Conservation (phyloP, 2,797 vertebrate species). For the Serranus cabrilla region DNA sequence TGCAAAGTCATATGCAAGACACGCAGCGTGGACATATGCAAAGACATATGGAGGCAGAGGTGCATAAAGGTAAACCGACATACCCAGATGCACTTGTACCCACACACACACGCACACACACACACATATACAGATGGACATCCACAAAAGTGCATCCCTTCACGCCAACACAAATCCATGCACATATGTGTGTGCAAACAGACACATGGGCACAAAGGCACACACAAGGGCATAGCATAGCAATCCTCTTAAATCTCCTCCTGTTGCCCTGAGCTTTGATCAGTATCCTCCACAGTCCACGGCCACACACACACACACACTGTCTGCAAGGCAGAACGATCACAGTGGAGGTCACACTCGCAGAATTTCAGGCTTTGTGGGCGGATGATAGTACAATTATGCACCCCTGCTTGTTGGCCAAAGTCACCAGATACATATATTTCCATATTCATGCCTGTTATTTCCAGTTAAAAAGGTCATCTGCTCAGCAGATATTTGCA, state of each 20-base stretch:
- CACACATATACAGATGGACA: conserved; percentile 15
- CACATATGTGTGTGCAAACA: conserved; percentile 31
- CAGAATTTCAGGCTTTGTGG: conserved; percentile 41
- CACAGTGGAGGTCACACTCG: conserved; percentile 51
- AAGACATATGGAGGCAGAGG: conserved; percentile 49
- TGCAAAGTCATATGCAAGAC: background rate
- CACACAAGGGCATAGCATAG: conserved; percentile 51
- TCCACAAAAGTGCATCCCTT: background rate
- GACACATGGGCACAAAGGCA: conserved; percentile 42
- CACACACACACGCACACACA: background rate
- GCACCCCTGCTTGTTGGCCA: conserved; percentile 50
- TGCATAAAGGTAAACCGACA: conserved; percentile 30
- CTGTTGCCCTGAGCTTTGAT: conserved; percentile 60
- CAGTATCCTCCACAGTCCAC: conserved; percentile 33
- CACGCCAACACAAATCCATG: conserved; percentile 12
- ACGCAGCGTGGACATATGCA: conserved; percentile 7
- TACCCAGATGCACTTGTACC: conserved; percentile 22
- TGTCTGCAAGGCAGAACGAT: conserved; percentile 38
- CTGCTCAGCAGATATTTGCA: conserved; percentile 59
- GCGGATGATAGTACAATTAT: conserved; percentile 52
- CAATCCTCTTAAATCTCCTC: conserved; percentile 61
- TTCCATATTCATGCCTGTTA: conserved; percentile 73
- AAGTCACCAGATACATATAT: conserved; percentile 63
- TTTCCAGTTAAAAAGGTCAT: conserved; percentile 69
- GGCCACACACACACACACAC: conserved; percentile 32